Evolutionary conservation across 1,140 invertebrate genomes (phyloP), one percentile per base, ranked within the genome.

Genomic region (Drosophila repletoides): DNA sequence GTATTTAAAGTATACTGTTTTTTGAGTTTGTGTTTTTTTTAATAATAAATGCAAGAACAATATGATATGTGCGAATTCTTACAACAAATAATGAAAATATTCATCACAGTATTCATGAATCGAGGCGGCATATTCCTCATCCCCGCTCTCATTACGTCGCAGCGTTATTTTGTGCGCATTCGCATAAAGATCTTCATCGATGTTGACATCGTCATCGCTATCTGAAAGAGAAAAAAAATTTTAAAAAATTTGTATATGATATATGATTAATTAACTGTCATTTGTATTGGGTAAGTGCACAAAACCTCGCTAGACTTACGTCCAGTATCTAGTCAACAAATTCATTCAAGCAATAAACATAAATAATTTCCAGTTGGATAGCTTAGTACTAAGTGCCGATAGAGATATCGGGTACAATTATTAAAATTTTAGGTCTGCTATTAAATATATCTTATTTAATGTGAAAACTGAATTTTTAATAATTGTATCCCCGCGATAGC

Each of bases 151-250:
- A 5, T 26, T 72, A 5, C 61, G 64, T 15, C 80, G 70, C 31
- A 83, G 17, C 2, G 88, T 41, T 19, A 89, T 89, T 52, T 89
- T 89, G 46, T 89, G 88, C 15, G 88, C 88, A 69, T 89, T 89
- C 36, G 76, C 67, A 45, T 89, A 89, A 34, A 89, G 59, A 72
- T 89, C 87, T 21, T 89, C 72, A 49, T 81, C 81, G 33, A 68
- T 53, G 40, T 65, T 72, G n/a, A 70, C 79, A 67, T 86, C n/a
- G n/a, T n/a, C 83, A 56, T 80, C 80, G 21, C 43, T 61, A 1
- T 68, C 48, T 68, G 46, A 17, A 61, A 46, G 38, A 43, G 22
- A 28, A 14, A 51, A 29, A 48, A n/a, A n/a, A n/a, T n/a, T n/a
- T n/a, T 28, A 21, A 28, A 29, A 61, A 31, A 22, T 2, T 10